A percentile compares a stretch with the other conserved stretches of the same genome.
Evolutionary conservation across 2,888 invertebrate genomes (phyloP).

Genomic region (Lepeophtheirus nordmannii): DNA sequence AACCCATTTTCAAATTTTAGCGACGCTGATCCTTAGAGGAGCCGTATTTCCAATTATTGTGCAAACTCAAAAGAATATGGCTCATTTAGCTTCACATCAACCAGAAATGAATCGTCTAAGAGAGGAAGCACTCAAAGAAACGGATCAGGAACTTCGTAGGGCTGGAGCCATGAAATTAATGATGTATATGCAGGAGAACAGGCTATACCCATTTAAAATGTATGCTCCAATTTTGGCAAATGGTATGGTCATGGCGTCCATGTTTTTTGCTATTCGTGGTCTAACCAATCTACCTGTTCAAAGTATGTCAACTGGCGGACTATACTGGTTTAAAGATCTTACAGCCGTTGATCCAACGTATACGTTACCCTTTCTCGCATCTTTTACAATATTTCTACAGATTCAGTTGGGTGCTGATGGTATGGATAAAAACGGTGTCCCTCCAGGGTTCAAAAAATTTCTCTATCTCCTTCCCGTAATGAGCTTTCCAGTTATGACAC

Average conservation of each 20-base stretch:
- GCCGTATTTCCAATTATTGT: constrained; percentile 71
- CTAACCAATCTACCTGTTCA: constrained; percentile 85
- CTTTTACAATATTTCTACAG: constrained; percentile 32
- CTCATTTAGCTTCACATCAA: constrained; percentile 63
- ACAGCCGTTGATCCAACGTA: constrained; percentile 78
- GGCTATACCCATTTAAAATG: constrained; percentile 53
- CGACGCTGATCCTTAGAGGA: constrained; percentile 43
- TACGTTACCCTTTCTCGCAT: constrained; percentile 66
- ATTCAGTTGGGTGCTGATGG: constrained; percentile 26
- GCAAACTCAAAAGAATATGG: constrained; percentile 55
- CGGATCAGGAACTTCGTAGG: constrained; percentile 63
- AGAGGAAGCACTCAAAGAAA: constrained; percentile 61
- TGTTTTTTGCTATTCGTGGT: constrained; percentile 66
- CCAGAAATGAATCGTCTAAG: constrained; percentile 72
- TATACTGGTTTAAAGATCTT: constrained; percentile 82
- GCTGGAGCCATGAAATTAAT: constrained; percentile 59
- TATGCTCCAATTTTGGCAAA: not conserved
- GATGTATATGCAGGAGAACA: constrained; percentile 62
- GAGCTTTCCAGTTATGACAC: constrained; percentile 66
- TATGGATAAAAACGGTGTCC: constrained; percentile 8
- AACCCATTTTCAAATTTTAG: too few relatives aligned
- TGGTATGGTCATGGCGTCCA: constrained; percentile 59
- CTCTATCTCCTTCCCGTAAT: constrained; percentile 58
- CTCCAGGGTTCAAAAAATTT: constrained; percentile 47
- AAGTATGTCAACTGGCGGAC: constrained; percentile 69